phyloP scores from a whole-genome alignment of 2,888 invertebrate species.

The Drosophila parthenogenetica region DNA sequence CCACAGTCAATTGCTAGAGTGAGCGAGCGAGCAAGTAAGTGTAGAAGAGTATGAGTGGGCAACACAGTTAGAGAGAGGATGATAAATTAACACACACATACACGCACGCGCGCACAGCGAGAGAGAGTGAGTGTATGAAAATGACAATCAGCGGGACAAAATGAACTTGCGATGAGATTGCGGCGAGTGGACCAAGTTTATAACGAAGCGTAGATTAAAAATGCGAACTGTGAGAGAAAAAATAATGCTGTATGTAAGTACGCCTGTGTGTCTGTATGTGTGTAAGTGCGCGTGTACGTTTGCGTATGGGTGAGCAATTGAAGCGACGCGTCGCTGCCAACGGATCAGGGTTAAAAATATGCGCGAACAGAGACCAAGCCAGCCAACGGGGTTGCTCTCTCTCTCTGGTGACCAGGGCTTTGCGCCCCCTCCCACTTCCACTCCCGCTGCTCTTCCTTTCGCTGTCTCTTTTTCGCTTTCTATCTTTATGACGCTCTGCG shows the following conservation, averaged over 20 bases:
- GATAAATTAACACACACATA: constrained; percentile 54
- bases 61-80: constrained; percentile 33
- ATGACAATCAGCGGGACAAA: constrained; percentile 71
- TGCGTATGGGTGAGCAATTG: constrained; percentile 49
- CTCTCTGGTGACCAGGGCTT: constrained; percentile 41
- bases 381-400: constrained; percentile 59
- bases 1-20: background rate
- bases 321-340: constrained; percentile 47
- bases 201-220: constrained; percentile 65
- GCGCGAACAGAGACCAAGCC: constrained; percentile 42
- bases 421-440: background rate
- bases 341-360: constrained; percentile 77
- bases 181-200: constrained; percentile 77
- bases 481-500: constrained; percentile 2
- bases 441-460: background rate
- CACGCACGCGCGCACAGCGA: constrained; percentile 8
- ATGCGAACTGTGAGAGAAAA: constrained; percentile 16
- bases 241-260: constrained; percentile 2
- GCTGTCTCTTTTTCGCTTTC: background rate
- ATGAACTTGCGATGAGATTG: constrained; percentile 50
- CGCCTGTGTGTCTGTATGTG: background rate
- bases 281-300: constrained; percentile 17
- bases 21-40: constrained; percentile 12
- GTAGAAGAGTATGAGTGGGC: constrained; percentile 1
- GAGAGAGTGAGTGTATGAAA: constrained; percentile 49